Base-by-base conservation (phyloP, 1,140 invertebrate species). In the Alviniconcha marisindica region DNA sequence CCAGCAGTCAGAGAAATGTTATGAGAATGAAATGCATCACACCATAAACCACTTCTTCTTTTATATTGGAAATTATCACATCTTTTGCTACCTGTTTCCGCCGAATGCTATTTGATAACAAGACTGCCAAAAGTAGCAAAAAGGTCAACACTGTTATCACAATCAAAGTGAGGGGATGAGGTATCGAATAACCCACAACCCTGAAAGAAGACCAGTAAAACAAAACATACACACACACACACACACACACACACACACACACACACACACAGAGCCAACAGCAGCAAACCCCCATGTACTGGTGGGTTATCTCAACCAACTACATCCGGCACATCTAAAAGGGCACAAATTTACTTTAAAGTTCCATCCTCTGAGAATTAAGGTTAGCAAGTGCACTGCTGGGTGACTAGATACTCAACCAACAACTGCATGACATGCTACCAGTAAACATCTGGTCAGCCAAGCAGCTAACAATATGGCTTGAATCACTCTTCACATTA, bases 91-190 rank as follows among this genome's bases (percentile, higher is more conserved):
- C 40, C 44, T 76, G 73, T 51, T 21, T 28, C 10, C 2, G 40
- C 40, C 36, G 21, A 76, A 31, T 31, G 24, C n/a, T 51, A 44
- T 18, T 44, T 18, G 42, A 42, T 33, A 76, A 42, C 71, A 48
- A 54, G 28, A 76, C 44, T 51, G 73, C 73, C 42, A 76, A 76
- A 76, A 48, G 42, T 48, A 76, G 42, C 73, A 76, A 40, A 7
- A 40, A 44, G 18, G 12, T 44, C 73, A 76, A 63, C 60, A 63
- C 60, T 5, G 21, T 63, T 63, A 63, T 63, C 60, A 63, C 60
- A 40, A 76, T 24, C 24, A 31, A 40, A 21, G 18, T 40, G 14
- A 15, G 42, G 42, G 42, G 24, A n/a, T 76, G 73, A 12, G 44
- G 5, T 5, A 36, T 2, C 40, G 31, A 7, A 51, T 28, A 51